Percentiles rank a stretch among this genome's conserved stretches.
These are phyloP conservation scores for Ophion slaviceki DNA, from an alignment of 2,888 invertebrate species.

Conservation along the genomic window DNA sequence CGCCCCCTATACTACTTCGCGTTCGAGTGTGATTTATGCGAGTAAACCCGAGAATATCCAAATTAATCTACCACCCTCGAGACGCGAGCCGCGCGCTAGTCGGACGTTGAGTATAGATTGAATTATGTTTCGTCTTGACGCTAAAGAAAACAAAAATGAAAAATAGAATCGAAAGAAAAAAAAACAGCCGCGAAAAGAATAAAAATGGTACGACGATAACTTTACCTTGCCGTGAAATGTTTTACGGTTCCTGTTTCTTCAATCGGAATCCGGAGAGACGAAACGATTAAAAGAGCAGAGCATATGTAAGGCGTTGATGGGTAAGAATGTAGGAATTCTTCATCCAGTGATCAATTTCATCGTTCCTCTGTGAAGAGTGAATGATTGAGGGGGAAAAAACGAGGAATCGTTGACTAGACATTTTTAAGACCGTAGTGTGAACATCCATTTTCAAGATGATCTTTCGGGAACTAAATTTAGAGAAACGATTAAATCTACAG, in stretches of 20 bases:
- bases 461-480: too few relatives aligned
- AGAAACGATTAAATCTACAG: too few relatives aligned
- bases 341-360: neutral
- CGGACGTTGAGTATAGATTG: slow-evolving; percentile 57
- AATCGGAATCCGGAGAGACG: neutral
- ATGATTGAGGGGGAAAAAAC: too few relatives aligned
- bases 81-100: slow-evolving; percentile 36
- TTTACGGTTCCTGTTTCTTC: neutral
- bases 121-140: slow-evolving; percentile 54
- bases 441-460: too few relatives aligned
- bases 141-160: slow-evolving; percentile 23
- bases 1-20: slow-evolving; percentile 48
- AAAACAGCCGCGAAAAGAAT: neutral
- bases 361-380: neutral
- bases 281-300: neutral
- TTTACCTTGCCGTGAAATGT: neutral
- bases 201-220: neutral
- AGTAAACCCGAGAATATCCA: slow-evolving; percentile 68
- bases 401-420: too few relatives aligned
- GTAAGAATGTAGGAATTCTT: neutral
- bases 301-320: neutral
- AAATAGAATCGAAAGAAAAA: slow-evolving; percentile 10
- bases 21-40: slow-evolving; percentile 68
- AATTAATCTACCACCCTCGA: slow-evolving; percentile 68
- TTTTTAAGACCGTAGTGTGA: too few relatives aligned